Percentiles rank a stretch among this genome's conserved stretches.
Conservation (phyloP, 1,140 invertebrate genomes). For the Cyclargus thomasi region DNA sequence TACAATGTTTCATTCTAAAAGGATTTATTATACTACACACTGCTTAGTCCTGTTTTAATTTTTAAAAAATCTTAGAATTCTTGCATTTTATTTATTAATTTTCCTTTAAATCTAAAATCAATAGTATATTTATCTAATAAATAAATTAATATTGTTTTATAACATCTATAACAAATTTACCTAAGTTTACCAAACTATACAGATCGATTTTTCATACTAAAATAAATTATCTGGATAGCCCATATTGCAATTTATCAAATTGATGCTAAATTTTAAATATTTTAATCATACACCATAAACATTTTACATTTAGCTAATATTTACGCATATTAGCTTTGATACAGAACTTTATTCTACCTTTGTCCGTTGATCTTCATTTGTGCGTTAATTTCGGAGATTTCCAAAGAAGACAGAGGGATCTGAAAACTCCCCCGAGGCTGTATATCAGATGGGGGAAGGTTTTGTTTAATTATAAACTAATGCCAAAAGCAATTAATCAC, state of each 20-base stretch:
- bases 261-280: not conserved
- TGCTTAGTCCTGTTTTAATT: no score
- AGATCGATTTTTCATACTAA: no score
- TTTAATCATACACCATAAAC: not conserved
- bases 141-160: not conserved
- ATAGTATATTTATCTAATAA: no score
- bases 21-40: no score
- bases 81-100: no score
- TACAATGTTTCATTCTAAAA: not conserved
- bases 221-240: no score
- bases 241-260: not conserved
- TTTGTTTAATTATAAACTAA: conserved; percentile 68
- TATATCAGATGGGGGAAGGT: conserved; percentile 44
- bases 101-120: no score
- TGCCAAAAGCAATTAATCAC: conserved; percentile 67
- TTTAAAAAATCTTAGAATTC: no score
- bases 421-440: conserved; percentile 40
- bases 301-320: not conserved
- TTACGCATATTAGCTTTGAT: not conserved
- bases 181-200: no score
- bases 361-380: conserved; percentile 34
- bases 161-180: not conserved
- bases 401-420: conserved; percentile 27
- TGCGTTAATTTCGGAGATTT: conserved; percentile 35
- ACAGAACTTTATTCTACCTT: conserved; percentile 21